Evolutionary conservation across 1,140 invertebrate genomes (phyloP).

Genomic region (Phymorhynchus buccinoides): DNA sequence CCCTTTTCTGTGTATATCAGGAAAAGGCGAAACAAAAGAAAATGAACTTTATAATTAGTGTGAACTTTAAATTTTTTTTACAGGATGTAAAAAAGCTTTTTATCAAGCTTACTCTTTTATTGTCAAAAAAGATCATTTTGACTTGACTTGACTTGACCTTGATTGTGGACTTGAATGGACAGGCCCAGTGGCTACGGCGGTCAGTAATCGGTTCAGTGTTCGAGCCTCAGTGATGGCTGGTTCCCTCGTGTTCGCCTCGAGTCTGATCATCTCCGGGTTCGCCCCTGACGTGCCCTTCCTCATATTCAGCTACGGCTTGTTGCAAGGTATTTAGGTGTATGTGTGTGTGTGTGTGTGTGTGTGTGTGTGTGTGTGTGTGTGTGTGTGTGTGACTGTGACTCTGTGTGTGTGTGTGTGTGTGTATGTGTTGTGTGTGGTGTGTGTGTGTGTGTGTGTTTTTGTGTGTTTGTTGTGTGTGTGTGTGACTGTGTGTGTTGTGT

Average conservation of each 20-base stretch:
- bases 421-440: background rate
- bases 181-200: constrained; percentile 94
- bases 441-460: background rate
- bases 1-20: too few species aligned
- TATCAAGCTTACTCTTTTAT: too few species aligned
- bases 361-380: constrained; percentile 3
- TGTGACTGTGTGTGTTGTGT: background rate
- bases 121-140: too few species aligned
- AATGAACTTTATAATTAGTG: too few species aligned
- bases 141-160: too few species aligned
- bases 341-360: constrained; percentile 6
- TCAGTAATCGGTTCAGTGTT: too few species aligned
- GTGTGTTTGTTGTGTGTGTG: background rate
- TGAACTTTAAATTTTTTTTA: too few species aligned
- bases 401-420: background rate
- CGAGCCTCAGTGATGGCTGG: constrained; percentile 88
- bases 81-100: too few species aligned
- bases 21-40: too few species aligned
- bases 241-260: constrained; percentile 81
- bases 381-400: background rate
- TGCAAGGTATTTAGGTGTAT: constrained; percentile 83
- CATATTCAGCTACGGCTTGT: constrained; percentile 86
- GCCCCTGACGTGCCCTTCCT: constrained; percentile 84
- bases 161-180: constrained; percentile 32
- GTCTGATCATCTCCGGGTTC: constrained; percentile 85